phyloP scores from a whole-genome alignment of 1,140 invertebrate species.

The Vollenhovia emeryi region DNA sequence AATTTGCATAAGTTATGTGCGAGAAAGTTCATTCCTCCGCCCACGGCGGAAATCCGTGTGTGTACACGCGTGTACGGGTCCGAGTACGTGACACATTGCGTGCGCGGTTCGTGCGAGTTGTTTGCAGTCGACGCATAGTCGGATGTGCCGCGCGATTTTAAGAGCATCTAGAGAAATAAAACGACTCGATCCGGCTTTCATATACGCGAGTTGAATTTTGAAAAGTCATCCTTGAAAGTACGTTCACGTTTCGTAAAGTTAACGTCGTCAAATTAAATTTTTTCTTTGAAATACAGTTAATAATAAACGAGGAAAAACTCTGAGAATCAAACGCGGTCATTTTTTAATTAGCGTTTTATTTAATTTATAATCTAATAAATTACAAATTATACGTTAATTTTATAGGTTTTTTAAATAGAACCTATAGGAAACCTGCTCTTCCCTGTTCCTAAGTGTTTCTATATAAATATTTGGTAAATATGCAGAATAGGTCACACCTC shows the following conservation, averaged over 20 bases:
- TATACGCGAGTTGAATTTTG: background rate
- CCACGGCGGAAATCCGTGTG: conserved; percentile 51
- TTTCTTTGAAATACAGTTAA: no score
- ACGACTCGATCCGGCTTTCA: background rate
- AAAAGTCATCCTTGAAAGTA: background rate
- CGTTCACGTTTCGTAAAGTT: background rate
- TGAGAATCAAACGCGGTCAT: no score
- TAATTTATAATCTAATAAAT: no score
- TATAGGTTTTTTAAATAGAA: no score
- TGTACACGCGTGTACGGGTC: background rate
- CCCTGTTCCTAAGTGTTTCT: no score
- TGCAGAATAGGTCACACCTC: no score
- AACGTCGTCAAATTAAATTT: no score
- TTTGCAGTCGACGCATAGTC: conserved; percentile 27
- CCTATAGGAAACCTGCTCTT: no score
- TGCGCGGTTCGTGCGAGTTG: background rate
- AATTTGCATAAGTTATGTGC: conserved; percentile 79
- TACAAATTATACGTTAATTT: no score
- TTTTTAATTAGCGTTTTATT: no score
- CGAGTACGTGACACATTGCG: background rate
- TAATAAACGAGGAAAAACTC: no score
- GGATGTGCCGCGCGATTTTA: background rate
- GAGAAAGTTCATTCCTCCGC: conserved; percentile 76
- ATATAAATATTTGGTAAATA: no score
- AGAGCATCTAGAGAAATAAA: background rate